Evolutionary conservation across 2,113 vertebrate species (phyloP), one percentile per base, ranked within the genome.

Genomic region (Sciurus niger): DNA sequence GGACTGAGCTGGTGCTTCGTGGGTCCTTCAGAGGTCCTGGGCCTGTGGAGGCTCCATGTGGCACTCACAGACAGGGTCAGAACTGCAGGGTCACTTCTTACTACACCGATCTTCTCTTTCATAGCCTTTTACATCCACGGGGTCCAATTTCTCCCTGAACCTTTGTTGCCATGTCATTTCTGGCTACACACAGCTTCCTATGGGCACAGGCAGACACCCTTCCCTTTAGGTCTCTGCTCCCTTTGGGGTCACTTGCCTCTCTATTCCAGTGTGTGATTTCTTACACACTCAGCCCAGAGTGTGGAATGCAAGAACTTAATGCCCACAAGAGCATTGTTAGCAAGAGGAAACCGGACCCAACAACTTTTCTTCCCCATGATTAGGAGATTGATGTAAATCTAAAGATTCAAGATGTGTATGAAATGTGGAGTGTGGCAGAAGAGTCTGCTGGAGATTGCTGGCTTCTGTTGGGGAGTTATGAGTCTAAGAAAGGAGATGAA

Each of bases 101-200:
- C 53, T 6, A 48, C 46, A 2, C 34, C 4, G 5, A 28, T 40
- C 25, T 30, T 16, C 0, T 76, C 43, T 37, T 10, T 3, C 8
- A 8, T 8, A 90, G 1, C 79, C 32, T 73, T 10, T 70, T 24
- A 40, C 4, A 40, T 40, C 40, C 40, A 4, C 40, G 40, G 40
- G 16, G 74, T 25, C n/a, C 63, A 37, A 6, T n/a, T 40, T 55
- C 30, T 12, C 43, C 37, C 34, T 53, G n/a, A 28, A 53, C 63
- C 12, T 37, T 37, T 37, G 37, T 37, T 34, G 24, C 58, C 30
- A 34, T 10, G 6, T 43, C 70, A 43, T 58, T 40, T 8, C 8
- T 18, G 51, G 34, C 20, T 7, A 60, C 76, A 32, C 10, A 17
- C 28, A 94, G 53, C 76, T 51, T 72, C 28, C 0, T 1, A 34